Evolutionary conservation across 2,888 invertebrate species (phyloP).

Genomic region (Axea sp.): DNA sequence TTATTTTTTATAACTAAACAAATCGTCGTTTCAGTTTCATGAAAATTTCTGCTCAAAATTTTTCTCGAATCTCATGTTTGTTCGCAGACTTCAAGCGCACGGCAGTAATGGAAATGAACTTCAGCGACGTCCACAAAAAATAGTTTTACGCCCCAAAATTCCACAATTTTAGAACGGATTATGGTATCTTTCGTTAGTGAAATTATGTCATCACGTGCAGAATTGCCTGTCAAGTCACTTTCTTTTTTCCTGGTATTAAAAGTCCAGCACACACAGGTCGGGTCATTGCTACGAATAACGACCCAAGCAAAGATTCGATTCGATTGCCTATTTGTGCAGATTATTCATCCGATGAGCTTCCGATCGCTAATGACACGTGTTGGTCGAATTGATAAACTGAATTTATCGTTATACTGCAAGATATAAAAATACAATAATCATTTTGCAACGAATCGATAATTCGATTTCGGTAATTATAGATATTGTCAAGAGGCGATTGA

Average conservation of each 20-base stretch:
- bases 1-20: too few relatives aligned
- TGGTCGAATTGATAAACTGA: not conserved
- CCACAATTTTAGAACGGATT: too few relatives aligned
- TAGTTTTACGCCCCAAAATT: too few relatives aligned
- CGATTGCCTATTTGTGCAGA: not conserved
- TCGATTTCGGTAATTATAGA: conserved; percentile 13
- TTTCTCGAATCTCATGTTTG: too few relatives aligned
- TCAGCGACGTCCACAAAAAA: too few relatives aligned
- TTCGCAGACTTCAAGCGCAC: too few relatives aligned
- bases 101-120: too few relatives aligned
- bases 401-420: conserved; percentile 1
- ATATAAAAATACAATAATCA: conserved; percentile 11
- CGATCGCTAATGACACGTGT: conserved; percentile 13
- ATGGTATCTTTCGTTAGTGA: conserved; percentile 11
- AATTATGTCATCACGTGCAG: conserved; percentile 28
- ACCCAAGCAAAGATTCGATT: not conserved
- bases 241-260: conserved; percentile 26
- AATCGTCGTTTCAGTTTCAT: too few relatives aligned
- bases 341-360: not conserved
- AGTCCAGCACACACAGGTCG: conserved; percentile 21
- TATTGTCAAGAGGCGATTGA: conserved; percentile 6
- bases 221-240: conserved; percentile 24
- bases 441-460: conserved; percentile 19
- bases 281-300: conserved; percentile 14
- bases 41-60: too few relatives aligned